Evolutionary conservation across 2,113 vertebrate species (phyloP).

Genomic region (Amblyopsis rosae): DNA sequence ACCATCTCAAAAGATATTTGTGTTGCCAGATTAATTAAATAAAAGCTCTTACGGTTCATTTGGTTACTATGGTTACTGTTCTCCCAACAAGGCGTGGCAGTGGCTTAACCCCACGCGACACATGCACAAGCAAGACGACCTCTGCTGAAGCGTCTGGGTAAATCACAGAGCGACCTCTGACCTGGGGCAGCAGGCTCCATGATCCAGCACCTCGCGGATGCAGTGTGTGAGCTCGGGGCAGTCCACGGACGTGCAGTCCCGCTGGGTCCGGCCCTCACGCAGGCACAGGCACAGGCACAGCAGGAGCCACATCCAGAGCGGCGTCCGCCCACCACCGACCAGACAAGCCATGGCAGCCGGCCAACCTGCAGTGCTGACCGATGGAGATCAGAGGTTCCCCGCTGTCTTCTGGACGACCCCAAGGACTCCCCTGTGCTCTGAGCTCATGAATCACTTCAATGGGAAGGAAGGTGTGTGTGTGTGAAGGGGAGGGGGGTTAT

Average conservation of each 20-base stretch:
- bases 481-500: conserved; percentile 64
- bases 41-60: too few relatives aligned
- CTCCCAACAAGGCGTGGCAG: too few relatives aligned
- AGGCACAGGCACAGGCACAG: conserved; percentile 63
- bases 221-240: conserved; percentile 86
- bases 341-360: conserved; percentile 60
- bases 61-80: too few relatives aligned
- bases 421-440: conserved; percentile 35
- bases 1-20: too few relatives aligned
- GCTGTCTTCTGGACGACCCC: conserved; percentile 30
- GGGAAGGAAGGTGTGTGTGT: conserved; percentile 15
- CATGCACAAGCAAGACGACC: too few relatives aligned
- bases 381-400: conserved; percentile 15
- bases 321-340: conserved; percentile 35
- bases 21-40: too few relatives aligned
- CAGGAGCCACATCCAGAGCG: conserved; percentile 38
- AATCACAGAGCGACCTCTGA: conserved; percentile 34
- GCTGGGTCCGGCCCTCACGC: conserved; percentile 47
- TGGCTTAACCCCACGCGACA: too few relatives aligned
- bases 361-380: conserved; percentile 10
- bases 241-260: conserved; percentile 82
- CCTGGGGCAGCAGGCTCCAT: conserved; percentile 81
- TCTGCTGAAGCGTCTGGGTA: too few relatives aligned
- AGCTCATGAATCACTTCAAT: conserved; percentile 41
- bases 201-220: conserved; percentile 85